Conservation (phyloP, 2,888 invertebrate species). For the Helobdella robusta region DNA sequence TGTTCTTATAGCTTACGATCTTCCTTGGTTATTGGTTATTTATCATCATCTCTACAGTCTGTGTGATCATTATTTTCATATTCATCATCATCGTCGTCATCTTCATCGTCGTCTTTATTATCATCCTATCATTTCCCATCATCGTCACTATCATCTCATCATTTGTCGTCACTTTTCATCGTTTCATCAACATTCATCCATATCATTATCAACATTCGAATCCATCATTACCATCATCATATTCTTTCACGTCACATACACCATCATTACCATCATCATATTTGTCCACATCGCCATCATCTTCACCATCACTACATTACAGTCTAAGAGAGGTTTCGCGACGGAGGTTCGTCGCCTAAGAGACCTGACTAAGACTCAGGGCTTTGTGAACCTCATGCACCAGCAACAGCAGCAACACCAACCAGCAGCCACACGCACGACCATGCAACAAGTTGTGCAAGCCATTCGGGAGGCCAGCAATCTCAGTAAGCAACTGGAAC, state of each 20-base stretch:
- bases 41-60: too few relatives aligned
- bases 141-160: neutral
- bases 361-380: constrained; percentile 30
- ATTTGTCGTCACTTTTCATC: constrained; percentile 7
- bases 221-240: constrained; percentile 6
- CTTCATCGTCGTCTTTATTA: constrained; percentile 8
- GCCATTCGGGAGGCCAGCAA: constrained; percentile 17
- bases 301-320: constrained; percentile 23
- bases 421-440: neutral
- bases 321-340: constrained; percentile 37
- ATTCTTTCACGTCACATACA: too few relatives aligned
- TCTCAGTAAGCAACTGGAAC: constrained; percentile 15
- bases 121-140: constrained; percentile 5
- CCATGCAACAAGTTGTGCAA: constrained; percentile 24
- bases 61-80: too few relatives aligned
- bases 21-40: too few relatives aligned
- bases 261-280: constrained; percentile 5
- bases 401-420: constrained; percentile 18
- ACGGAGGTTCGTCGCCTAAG: constrained; percentile 36
- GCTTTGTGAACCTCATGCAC: constrained; percentile 27
- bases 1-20: too few relatives aligned
- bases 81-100: constrained; percentile 17
- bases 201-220: neutral
- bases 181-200: neutral
- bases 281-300: neutral